A percentile compares a stretch with the other conserved stretches of the same genome.
These are phyloP conservation scores for Stegastes partitus DNA, from an alignment of 2,113 vertebrate species.

Conservation along the genomic window DNA sequence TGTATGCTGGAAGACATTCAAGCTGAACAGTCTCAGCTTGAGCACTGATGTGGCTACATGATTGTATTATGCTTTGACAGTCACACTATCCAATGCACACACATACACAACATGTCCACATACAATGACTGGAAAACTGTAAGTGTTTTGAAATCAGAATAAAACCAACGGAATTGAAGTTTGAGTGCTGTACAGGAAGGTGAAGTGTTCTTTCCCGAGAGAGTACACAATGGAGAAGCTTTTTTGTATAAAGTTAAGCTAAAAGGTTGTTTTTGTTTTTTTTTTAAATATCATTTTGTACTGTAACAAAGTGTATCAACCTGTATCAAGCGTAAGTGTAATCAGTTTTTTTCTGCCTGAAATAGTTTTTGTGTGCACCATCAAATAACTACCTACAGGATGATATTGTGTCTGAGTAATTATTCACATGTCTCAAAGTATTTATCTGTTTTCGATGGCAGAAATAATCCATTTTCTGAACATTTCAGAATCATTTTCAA, in stretches of 20 bases:
- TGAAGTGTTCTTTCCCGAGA: conserved; percentile 29
- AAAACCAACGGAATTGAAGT: conserved; percentile 12
- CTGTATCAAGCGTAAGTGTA: conserved; percentile 62
- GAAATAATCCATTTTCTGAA: conserved; percentile 73
- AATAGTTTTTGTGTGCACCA: conserved; percentile 52
- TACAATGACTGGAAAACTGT: conserved; percentile 57
- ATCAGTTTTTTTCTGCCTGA: conserved; percentile 64
- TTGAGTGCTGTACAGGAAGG: conserved; percentile 43
- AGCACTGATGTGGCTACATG: conserved; percentile 36
- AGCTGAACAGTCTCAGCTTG: conserved; percentile 29
- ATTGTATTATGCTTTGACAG: conserved; percentile 50
- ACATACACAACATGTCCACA: neutral
- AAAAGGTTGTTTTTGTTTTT: conserved; percentile 63
- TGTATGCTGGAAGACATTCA: conserved; percentile 43
- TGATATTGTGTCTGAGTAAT: conserved; percentile 52
- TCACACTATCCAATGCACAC: conserved; percentile 15
- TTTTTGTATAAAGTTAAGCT: conserved; percentile 73
- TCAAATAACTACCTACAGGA: conserved; percentile 62
- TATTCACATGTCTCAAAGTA: conserved; percentile 56
- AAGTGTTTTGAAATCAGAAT: conserved; percentile 37
- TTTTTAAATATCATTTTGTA: conserved; percentile 77
- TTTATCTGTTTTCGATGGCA: conserved; percentile 62
- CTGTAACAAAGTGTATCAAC: conserved; percentile 67
- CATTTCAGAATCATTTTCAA: conserved; percentile 78
- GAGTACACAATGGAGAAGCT: conserved; percentile 23